These are phyloP conservation scores for Ectemnius cavifrons DNA, from an alignment of 2,888 invertebrate genomes.

Conservation along the genomic window DNA sequence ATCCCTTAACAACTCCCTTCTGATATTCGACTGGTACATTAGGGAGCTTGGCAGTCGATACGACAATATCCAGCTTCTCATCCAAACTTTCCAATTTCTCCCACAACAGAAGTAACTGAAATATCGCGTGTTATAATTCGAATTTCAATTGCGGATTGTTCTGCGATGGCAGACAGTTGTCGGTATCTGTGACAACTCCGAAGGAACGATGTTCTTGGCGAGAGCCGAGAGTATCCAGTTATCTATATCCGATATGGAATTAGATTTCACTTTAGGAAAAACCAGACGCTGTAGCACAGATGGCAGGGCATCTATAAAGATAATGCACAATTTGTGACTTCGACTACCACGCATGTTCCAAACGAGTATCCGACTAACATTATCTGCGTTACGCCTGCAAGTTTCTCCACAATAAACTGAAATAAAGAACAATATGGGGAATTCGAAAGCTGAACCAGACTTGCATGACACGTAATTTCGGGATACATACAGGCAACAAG, in stretches of 20 bases:
- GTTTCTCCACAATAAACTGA: slow-evolving; percentile 81
- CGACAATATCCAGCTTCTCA: slow-evolving; percentile 80
- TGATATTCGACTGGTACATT: neutral
- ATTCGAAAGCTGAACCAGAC: neutral
- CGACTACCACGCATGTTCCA: slow-evolving; percentile 88
- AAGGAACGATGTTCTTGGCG: too few species aligned
- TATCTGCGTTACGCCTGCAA: slow-evolving; percentile 78
- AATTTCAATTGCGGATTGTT: neutral
- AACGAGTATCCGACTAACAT: slow-evolving; percentile 93
- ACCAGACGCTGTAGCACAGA: slow-evolving; percentile 80
- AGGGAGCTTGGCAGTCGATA: slow-evolving; percentile 58
- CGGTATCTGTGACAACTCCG: too few species aligned
- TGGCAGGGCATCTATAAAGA: slow-evolving; percentile 93
- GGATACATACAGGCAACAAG: slow-evolving; percentile 22
- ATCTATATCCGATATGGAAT: too few species aligned
- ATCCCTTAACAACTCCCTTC: slow-evolving; percentile 22
- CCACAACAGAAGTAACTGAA: slow-evolving; percentile 75
- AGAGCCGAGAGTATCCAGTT: too few species aligned
- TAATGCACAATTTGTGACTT: slow-evolving; percentile 84
- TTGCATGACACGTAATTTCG: neutral
- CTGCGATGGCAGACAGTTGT: too few species aligned
- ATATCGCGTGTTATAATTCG: neutral
- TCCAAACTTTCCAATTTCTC: slow-evolving; percentile 80
- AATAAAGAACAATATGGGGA: neutral
- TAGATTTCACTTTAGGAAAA: too few species aligned